These are phyloP conservation scores for Barbus barbus DNA, from an alignment of 2,113 vertebrate genomes.

Conservation along the genomic window DNA sequence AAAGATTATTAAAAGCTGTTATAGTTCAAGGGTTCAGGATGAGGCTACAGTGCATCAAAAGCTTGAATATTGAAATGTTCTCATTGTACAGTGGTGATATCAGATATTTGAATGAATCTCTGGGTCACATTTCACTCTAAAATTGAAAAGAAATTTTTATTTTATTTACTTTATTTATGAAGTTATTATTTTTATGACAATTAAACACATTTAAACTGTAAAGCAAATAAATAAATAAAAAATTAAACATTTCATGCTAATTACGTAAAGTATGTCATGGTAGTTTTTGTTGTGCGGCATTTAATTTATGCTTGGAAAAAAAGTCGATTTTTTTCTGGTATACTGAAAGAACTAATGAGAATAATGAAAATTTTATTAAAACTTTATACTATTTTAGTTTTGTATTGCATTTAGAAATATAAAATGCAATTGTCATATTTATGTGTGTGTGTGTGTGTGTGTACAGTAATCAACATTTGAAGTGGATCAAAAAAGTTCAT, in stretches of 20 bases:
- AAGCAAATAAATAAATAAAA: neutral
- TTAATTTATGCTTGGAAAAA: neutral
- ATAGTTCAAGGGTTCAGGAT: neutral
- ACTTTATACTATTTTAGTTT: too few species aligned
- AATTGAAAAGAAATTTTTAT: neutral
- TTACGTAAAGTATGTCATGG: neutral
- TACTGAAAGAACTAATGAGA: neutral
- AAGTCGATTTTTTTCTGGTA: neutral
- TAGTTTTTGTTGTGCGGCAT: neutral
- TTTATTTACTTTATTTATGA: too few species aligned
- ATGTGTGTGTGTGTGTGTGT: too few species aligned
- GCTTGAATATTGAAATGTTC: neutral
- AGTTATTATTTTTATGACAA: neutral
- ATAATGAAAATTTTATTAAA: neutral
- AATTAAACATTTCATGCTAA: neutral
- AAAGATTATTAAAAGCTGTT: conserved; percentile 14
- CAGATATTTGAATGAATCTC: neutral
- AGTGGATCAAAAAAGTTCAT: too few species aligned
- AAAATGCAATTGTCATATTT: too few species aligned
- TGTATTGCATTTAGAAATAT: too few species aligned
- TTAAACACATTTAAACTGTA: neutral
- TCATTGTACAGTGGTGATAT: neutral
- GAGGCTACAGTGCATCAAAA: neutral
- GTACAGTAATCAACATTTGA: too few species aligned
- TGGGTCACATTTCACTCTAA: neutral